Conservation (phyloP, 2,797 vertebrate species). For the Coranthus polyacanthus region DNA sequence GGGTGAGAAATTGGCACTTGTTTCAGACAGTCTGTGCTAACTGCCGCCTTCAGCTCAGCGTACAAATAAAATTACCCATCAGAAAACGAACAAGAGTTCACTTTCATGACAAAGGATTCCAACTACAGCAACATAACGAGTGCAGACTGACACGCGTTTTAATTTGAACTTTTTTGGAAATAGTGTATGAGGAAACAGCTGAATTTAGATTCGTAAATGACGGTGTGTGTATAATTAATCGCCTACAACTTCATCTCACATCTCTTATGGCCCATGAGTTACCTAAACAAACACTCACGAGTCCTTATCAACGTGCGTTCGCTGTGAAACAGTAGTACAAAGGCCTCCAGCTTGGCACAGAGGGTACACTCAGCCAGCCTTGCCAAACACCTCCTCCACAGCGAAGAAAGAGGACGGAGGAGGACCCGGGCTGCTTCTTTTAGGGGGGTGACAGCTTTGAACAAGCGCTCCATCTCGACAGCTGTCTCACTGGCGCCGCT, state of each 20-base stretch:
- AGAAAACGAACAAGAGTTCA: not conserved
- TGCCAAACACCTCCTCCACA: conserved; percentile 80
- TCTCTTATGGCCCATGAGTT: conserved; percentile 50
- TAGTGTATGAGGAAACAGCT: not conserved
- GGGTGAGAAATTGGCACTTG: conserved; percentile 51
- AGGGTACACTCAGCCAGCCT: conserved; percentile 60
- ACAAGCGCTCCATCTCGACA: conserved; percentile 94
- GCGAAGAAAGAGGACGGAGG: conserved; percentile 70
- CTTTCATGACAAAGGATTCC: too few species aligned
- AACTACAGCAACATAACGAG: too few species aligned
- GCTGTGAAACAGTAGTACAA: conserved; percentile 74
- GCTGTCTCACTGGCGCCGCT: conserved; percentile 96
- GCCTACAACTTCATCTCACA: conserved; percentile 44
- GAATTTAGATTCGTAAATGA: conserved; percentile 35
- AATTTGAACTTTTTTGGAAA: not conserved
- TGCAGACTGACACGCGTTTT: not conserved
- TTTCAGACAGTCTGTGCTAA: conserved; percentile 22
- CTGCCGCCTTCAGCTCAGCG: conserved; percentile 4
- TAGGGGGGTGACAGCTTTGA: conserved; percentile 93
- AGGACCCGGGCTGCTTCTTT: conserved; percentile 85
- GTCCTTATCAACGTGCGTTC: conserved; percentile 74
- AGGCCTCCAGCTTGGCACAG: conserved; percentile 77
- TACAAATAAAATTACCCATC: conserved; percentile 4
- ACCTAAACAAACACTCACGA: conserved; percentile 77
- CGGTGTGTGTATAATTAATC: conserved; percentile 32